A percentile compares a stretch with the other conserved stretches of the same genome.
phyloP scores from a whole-genome alignment of 2,797 vertebrate genomes.

The Paratrypauchen microcephalus region DNA sequence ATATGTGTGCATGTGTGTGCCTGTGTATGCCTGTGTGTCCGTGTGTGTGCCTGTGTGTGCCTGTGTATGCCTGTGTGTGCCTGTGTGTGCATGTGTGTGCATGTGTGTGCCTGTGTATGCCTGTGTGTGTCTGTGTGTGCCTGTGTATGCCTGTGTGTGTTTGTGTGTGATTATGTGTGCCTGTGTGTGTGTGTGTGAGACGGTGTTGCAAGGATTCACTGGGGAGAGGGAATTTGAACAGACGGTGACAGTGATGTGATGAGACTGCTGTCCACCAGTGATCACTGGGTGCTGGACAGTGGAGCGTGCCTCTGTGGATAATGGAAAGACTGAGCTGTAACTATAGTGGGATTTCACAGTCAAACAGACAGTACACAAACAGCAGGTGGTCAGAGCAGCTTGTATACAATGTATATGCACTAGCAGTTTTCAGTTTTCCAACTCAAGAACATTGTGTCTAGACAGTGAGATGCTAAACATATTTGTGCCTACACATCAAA shows the following conservation, averaged over 20 bases:
- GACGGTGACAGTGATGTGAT: constrained; percentile 57
- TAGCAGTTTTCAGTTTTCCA: background rate
- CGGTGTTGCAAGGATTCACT: constrained; percentile 50
- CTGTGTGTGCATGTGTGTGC: too few species aligned
- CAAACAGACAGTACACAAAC: background rate
- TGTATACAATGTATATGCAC: background rate
- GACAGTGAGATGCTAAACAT: background rate
- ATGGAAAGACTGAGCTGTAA: constrained; percentile 7
- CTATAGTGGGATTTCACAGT: background rate
- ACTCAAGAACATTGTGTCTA: background rate
- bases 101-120: constrained; percentile 18
- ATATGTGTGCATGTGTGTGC: too few species aligned
- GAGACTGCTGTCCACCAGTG: constrained; percentile 45
- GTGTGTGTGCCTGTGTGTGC: background rate
- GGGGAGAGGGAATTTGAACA: constrained; percentile 37
- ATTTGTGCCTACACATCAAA: too few species aligned
- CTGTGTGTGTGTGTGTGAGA: constrained; percentile 46
- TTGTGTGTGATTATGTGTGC: too few species aligned
- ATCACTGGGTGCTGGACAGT: constrained; percentile 33
- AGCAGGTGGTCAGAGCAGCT: constrained; percentile 1
- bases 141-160: background rate
- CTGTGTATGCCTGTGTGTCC: too few species aligned
- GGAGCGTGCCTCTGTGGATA: constrained; percentile 20
- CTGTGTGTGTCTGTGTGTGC: constrained; percentile 1
- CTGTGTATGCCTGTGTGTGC: constrained; percentile 1